Evolutionary conservation across 2,113 vertebrate species (phyloP).

Genomic region (Neoarius graeffei): DNA sequence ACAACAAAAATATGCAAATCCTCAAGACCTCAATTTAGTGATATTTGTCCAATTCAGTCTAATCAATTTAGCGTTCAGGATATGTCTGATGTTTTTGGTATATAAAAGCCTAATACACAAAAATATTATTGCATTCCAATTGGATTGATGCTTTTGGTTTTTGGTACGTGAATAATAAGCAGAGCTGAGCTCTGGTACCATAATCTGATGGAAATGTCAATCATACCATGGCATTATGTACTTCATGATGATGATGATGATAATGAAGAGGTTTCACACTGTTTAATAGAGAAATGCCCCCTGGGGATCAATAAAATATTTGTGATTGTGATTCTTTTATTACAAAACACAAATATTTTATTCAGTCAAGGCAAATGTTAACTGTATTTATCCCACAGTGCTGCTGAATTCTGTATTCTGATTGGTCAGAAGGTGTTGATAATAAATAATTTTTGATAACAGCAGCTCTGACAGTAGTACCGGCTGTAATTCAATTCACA

Average conservation of each 20-base stretch:
- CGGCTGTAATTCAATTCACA: background rate
- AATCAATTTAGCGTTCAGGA: background rate
- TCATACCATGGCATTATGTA: background rate
- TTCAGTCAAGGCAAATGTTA: background rate
- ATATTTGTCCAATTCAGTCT: no score
- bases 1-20: background rate
- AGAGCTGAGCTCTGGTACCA: background rate
- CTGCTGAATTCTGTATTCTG: background rate
- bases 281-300: background rate
- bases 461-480: background rate
- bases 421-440: background rate
- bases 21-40: background rate
- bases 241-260: background rate
- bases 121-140: background rate
- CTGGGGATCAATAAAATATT: no score
- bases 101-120: background rate
- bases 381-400: background rate
- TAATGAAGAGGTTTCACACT: background rate
- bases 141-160: background rate
- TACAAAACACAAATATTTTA: no score
- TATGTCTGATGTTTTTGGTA: background rate
- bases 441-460: background rate
- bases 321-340: no score
- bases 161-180: background rate
- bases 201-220: background rate